Percentiles rank a stretch among this genome's conserved stretches.
Evolutionary conservation across 2,113 vertebrate genomes (phyloP).

Genomic region (Vidua chalybeata): DNA sequence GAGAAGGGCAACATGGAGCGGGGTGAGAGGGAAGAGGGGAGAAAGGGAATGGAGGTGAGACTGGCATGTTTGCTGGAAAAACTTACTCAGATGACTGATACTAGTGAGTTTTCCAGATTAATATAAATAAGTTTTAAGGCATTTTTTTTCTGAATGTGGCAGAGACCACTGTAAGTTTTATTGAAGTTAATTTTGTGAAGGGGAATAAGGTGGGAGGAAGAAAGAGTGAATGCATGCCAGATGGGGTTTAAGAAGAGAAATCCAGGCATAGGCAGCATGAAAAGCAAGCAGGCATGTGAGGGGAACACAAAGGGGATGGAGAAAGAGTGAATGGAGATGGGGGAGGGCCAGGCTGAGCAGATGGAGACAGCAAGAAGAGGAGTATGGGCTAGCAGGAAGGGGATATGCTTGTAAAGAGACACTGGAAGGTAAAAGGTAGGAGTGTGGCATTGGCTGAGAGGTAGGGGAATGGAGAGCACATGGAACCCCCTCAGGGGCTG

Average conservation of each 20-base stretch:
- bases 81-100: not conserved
- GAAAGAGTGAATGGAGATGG: not conserved
- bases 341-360: not conserved
- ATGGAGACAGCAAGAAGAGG: not conserved
- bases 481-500: not conserved
- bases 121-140: not conserved
- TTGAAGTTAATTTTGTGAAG: slow-evolving; percentile 15
- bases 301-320: not conserved
- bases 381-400: not conserved
- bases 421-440: not conserved
- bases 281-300: slow-evolving; percentile 13
- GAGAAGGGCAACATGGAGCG: not conserved
- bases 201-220: slow-evolving; percentile 14
- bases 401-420: not conserved
- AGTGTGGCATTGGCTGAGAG: not conserved
- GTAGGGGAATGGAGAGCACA: not conserved
- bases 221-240: not conserved
- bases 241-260: slow-evolving; percentile 26
- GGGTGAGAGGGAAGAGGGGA: not conserved
- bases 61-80: not conserved
- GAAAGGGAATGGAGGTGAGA: not conserved
- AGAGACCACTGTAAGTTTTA: not conserved
- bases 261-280: not conserved
- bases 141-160: not conserved
- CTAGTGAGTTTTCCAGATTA: not conserved